Evolutionary conservation across 2,113 vertebrate genomes (phyloP).

Genomic region (Xiphophorus couchianus): DNA sequence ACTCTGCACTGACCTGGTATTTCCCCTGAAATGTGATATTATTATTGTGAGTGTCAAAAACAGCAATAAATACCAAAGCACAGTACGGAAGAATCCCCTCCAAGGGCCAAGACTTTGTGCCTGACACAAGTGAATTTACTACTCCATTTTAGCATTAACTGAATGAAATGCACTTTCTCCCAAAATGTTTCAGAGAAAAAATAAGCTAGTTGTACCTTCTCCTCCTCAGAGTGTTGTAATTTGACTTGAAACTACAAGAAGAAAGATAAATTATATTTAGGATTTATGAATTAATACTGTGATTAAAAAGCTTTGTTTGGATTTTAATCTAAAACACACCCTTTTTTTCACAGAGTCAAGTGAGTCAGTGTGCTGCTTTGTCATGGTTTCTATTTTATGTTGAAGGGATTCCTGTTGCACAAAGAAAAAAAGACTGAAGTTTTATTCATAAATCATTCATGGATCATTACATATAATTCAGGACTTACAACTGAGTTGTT

Average conservation of each 20-base stretch:
- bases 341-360: constrained; percentile 85
- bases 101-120: constrained; percentile 25
- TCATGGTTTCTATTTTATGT: constrained; percentile 75
- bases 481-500: background rate
- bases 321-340: constrained; percentile 72
- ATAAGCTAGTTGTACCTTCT: constrained; percentile 84
- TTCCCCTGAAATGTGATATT: constrained; percentile 85
- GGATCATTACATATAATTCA: background rate
- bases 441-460: background rate
- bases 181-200: constrained; percentile 3
- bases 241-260: constrained; percentile 85
- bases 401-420: constrained; percentile 58
- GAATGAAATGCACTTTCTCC: constrained; percentile 24
- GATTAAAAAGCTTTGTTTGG: background rate
- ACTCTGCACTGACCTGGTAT: constrained; percentile 84
- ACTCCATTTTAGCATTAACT: constrained; percentile 29
- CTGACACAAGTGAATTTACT: constrained; percentile 39
- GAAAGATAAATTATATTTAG: background rate
- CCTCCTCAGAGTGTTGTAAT: constrained; percentile 86
- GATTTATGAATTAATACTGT: background rate
- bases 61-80: constrained; percentile 42
- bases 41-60: constrained; percentile 45
- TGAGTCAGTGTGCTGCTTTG: constrained; percentile 84
- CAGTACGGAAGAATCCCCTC: constrained; percentile 35
- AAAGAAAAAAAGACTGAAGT: background rate